Conservation (phyloP, 2,113 vertebrate genomes). For the Erinaceus europaeus region DNA sequence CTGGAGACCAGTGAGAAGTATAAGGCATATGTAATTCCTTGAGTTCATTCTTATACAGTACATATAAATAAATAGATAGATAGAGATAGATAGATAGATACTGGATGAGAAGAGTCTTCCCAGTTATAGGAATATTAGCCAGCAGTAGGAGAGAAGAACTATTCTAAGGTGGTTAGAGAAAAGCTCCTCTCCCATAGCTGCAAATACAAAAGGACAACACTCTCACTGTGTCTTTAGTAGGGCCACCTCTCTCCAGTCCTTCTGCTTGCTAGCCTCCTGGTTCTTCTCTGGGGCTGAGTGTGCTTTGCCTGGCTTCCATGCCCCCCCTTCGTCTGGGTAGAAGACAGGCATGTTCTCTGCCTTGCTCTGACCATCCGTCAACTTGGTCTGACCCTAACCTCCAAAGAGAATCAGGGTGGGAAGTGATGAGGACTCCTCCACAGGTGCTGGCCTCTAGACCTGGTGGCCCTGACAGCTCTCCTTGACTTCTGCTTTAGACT, state of each 20-base stretch:
- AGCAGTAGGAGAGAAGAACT: neutral
- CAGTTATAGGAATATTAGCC: neutral
- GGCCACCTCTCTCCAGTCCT: too few relatives aligned
- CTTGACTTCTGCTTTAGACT: neutral
- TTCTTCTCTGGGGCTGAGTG: neutral
- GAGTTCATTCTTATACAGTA: too few relatives aligned
- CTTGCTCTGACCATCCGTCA: neutral
- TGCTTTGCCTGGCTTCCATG: neutral
- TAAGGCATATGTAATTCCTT: too few relatives aligned
- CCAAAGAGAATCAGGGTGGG: neutral
- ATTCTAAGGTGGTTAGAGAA: fast-evolving
- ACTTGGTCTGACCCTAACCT: neutral
- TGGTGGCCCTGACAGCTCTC: neutral
- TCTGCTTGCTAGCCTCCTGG: neutral
- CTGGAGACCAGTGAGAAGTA: too few relatives aligned
- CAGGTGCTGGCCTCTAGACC: fast-evolving
- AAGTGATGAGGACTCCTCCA: neutral
- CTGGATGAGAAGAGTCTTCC: neutral
- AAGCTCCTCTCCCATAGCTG: neutral
- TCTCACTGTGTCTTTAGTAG: too few relatives aligned
- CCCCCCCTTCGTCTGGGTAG: neutral
- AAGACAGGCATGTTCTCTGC: neutral
- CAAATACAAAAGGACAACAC: neutral
- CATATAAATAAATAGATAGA: too few relatives aligned
- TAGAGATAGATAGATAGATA: too few relatives aligned